Evolutionary conservation across 2,888 invertebrate species (phyloP).

Genomic region (Amphipyra tragopoginis): DNA sequence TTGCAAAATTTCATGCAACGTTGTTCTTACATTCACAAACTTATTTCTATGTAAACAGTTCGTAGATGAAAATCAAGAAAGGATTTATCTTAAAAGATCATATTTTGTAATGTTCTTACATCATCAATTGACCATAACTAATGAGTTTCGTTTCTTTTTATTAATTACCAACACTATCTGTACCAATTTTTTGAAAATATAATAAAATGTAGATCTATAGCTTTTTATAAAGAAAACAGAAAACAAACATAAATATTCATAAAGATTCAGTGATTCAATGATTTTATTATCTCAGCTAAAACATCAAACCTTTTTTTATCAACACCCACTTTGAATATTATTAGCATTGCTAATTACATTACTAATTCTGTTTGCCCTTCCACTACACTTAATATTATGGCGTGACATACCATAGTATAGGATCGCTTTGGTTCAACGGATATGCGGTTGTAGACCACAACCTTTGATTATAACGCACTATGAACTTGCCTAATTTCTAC

Average conservation of each 20-base stretch:
- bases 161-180: too few species aligned
- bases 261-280: conserved; percentile 14
- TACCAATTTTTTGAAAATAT: too few species aligned
- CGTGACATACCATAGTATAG: not conserved
- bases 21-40: too few species aligned
- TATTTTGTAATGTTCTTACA: too few species aligned
- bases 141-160: too few species aligned
- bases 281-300: conserved; percentile 16
- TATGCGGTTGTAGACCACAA: not conserved
- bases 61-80: too few species aligned
- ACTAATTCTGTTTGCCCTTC: conserved; percentile 10
- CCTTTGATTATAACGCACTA: not conserved
- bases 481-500: not conserved
- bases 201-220: too few species aligned
- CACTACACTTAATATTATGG: not conserved
- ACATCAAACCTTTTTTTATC: conserved; percentile 19
- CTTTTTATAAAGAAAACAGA: not conserved
- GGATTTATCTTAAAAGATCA: too few species aligned
- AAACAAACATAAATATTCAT: conserved; percentile 10
- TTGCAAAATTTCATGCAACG: too few species aligned
- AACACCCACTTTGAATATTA: conserved; percentile 16
- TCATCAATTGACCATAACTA: too few species aligned
- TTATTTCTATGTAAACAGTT: too few species aligned
- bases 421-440: not conserved
- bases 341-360: conserved; percentile 25